Percentiles rank a stretch among this genome's conserved stretches.
Evolutionary conservation across 2,113 vertebrate species (phyloP).

Genomic region (Hippocampus abdominalis): DNA sequence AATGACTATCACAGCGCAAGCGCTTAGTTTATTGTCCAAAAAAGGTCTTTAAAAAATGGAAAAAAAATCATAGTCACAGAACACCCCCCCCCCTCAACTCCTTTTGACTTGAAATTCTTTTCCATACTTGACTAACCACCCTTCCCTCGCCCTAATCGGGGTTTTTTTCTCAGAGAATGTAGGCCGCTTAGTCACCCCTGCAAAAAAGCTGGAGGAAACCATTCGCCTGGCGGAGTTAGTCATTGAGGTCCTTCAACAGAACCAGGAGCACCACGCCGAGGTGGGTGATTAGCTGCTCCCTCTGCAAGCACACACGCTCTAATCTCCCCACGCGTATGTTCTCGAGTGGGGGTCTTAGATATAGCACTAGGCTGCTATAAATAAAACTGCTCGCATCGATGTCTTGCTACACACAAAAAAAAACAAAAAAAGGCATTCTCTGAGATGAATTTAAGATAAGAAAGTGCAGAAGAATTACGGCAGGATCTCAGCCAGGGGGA

Average conservation of each 20-base stretch:
- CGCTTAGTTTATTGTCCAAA: constrained; percentile 47
- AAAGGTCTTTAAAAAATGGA: constrained; percentile 34
- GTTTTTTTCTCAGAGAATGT: constrained; percentile 98
- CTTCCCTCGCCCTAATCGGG: constrained; percentile 82
- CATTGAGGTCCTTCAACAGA: constrained; percentile 99
- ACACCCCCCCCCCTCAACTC: constrained; percentile 3
- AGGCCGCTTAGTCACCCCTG: constrained; percentile 97
- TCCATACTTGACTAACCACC: constrained; percentile 67
- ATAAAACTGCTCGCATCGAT: constrained; percentile 62
- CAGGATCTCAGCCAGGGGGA: neutral
- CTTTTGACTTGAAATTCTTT: constrained; percentile 41
- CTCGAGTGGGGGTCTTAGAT: constrained; percentile 45
- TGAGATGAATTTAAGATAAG: constrained; percentile 40
- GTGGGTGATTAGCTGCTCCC: constrained; percentile 79
- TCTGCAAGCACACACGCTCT: constrained; percentile 40
- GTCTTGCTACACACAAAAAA: constrained; percentile 22
- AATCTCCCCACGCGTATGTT: constrained; percentile 57
- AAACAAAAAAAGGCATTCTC: constrained; percentile 2
- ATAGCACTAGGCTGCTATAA: constrained; percentile 39
- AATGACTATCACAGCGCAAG: constrained; percentile 50
- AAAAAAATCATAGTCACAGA: constrained; percentile 33
- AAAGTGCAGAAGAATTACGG: neutral
- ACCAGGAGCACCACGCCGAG: constrained; percentile 98
- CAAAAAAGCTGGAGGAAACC: constrained; percentile 99
- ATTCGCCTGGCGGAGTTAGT: constrained; percentile 98